Base-by-base conservation (phyloP, 2,888 invertebrate genomes). In the Synanthedon formicaeformis region DNA sequence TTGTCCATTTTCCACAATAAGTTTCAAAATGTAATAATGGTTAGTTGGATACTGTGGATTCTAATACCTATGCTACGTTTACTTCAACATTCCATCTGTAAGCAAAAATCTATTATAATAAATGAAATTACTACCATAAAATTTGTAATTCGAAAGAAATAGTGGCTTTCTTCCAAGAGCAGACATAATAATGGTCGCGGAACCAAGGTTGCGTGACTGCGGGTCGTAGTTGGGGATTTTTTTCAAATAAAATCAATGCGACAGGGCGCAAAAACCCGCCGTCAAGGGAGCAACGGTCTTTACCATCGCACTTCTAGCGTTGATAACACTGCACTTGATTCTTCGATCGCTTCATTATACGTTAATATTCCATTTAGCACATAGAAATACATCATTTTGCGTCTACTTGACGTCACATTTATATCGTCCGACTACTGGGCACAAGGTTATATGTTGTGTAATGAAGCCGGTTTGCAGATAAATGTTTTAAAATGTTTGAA, bases 211-310 rank as follows among this genome's bases (percentile, higher is more conserved):
- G 45, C 45, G 13, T 51, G 41, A 18, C 41, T 23, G 18, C 8
- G 18, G 18, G 11, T 41, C 45, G 45, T 45, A 12, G 14, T 45
- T 41, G 27, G 23, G 41, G 51, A 52, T 49, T 49, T 48, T 16
- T 49, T 48, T 52, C 52, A 50, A 52, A 50, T 52, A 50, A 52
- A 50, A 52, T 52, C 41, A 52, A 41, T 41, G 50, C 52, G 50
- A 52, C 18, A 49, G 41, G 48, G 3, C 50, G 52, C 52, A 52
- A 52, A 52, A 52, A 48, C 48, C 48, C 18, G 48, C 40, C 48
- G 45, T 18, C 45, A 27, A 49, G 45, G 41, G 41, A 51, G 52
- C 52, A 45, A n/a, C 3, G 34, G 11, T 27, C 27, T 41, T 41
- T 41, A n/a, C 41, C 41, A 45, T 45, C 45, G n/a, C n/a, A 14